Evolutionary conservation across 2,888 invertebrate species (phyloP).

Genomic region (Nipponacmea schrenckii): DNA sequence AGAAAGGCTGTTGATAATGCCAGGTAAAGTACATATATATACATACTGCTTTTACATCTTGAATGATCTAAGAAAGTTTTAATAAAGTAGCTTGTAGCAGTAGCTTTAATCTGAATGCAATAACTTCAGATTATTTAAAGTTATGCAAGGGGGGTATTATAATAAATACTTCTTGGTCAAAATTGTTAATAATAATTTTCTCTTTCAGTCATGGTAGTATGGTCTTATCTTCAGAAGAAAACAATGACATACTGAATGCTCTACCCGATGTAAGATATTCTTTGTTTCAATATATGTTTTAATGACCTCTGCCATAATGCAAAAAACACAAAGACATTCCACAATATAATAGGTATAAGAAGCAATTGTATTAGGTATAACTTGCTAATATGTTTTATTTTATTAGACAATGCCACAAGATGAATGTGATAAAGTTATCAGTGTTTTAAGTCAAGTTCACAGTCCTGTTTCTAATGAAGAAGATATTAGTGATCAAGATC

Average conservation of each 20-base stretch:
- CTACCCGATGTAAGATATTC: slow-evolving; percentile 57
- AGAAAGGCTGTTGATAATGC: slow-evolving; percentile 69
- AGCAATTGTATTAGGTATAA: too few relatives aligned
- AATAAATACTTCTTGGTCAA: too few relatives aligned
- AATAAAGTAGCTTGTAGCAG: too few relatives aligned
- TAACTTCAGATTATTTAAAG: too few relatives aligned
- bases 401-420: too few relatives aligned
- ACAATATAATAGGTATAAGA: slow-evolving; percentile 52
- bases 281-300: too few relatives aligned
- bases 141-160: too few relatives aligned
- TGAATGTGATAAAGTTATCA: slow-evolving; percentile 48
- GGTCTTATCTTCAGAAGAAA: slow-evolving; percentile 65
- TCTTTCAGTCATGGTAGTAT: slow-evolving; percentile 64
- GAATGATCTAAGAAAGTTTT: background rate
- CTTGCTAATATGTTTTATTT: too few relatives aligned
- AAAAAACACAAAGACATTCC: too few relatives aligned
- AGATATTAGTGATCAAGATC: slow-evolving; percentile 65
- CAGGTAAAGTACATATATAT: slow-evolving; percentile 51
- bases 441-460: slow-evolving; percentile 64
- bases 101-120: too few relatives aligned
- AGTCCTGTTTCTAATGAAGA: slow-evolving; percentile 61
- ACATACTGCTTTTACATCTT: background rate
- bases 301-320: too few relatives aligned
- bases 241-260: slow-evolving; percentile 55
- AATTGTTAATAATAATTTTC: background rate